A percentile compares a stretch with the other conserved stretches of the same genome.
These are phyloP conservation scores for Sialis fuliginosa DNA, from an alignment of 2,888 invertebrate species.

Conservation along the genomic window DNA sequence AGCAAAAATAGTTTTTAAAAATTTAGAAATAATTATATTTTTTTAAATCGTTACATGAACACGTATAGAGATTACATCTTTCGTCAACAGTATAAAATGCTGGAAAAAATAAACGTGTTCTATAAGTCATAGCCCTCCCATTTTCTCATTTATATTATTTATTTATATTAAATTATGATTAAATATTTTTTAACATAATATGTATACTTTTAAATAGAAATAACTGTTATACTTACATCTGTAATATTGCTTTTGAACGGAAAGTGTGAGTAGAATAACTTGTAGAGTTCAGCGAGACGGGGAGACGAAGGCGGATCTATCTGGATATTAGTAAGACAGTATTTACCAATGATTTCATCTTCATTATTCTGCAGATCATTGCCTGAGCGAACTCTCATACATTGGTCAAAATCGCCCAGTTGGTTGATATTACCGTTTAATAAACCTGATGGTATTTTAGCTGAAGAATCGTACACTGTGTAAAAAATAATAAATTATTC, in stretches of 20 bases:
- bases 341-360: conserved; percentile 33
- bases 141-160: no score
- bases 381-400: conserved; percentile 15
- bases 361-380: conserved; percentile 12
- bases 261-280: conserved; percentile 37
- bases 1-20: no score
- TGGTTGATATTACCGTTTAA: conserved; percentile 25
- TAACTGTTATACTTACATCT: conserved; percentile 35
- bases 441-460: conserved; percentile 24
- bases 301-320: conserved; percentile 30
- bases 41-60: no score
- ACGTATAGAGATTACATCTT: no score
- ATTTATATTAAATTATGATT: no score
- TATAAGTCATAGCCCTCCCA: no score
- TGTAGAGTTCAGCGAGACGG: conserved; percentile 31
- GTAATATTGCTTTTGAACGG: conserved; percentile 43
- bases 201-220: no score
- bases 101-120: no score
- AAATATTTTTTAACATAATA: no score
- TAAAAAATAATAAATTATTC: neutral
- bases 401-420: conserved; percentile 25
- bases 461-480: conserved; percentile 25
- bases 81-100: no score
- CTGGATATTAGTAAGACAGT: conserved; percentile 45
- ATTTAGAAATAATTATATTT: no score